Conservation (phyloP, 1,140 invertebrate species). For the Cheumatopsyche charites region DNA sequence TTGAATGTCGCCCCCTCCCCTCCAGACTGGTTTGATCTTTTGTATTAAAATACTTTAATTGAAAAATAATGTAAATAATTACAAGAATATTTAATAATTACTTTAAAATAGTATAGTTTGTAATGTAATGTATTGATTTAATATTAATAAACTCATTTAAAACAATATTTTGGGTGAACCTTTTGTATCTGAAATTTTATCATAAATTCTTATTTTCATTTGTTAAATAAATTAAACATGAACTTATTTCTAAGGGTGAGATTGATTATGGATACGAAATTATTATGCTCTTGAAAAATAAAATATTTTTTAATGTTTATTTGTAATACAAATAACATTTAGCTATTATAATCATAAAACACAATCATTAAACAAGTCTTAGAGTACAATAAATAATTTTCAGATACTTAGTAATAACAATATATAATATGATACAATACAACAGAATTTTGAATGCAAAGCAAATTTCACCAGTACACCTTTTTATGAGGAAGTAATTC, state of each 20-base stretch:
- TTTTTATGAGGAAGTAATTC: background rate
- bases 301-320: slow-evolving; percentile 30
- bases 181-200: no score
- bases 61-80: slow-evolving; percentile 7
- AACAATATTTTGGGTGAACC: no score
- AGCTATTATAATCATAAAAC: slow-evolving; percentile 24
- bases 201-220: no score
- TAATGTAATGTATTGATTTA: slow-evolving; percentile 16
- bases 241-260: background rate
- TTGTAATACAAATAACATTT: slow-evolving; percentile 39
- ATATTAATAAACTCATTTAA: slow-evolving; percentile 1
- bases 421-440: slow-evolving; percentile 3
- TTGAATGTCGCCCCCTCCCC: no score
- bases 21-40: background rate
- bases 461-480: slow-evolving; percentile 21
- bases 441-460: background rate
- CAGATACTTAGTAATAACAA: background rate
- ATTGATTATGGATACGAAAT: slow-evolving; percentile 12
- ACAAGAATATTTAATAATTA: background rate
- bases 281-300: slow-evolving; percentile 22
- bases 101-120: background rate
- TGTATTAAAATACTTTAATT: background rate
- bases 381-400: slow-evolving; percentile 21
- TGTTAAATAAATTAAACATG: no score
- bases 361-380: no score